Evolutionary conservation across 2,888 invertebrate genomes (phyloP), one percentile per base, ranked within the genome.

Genomic region (Lasioglossum pauxillum): DNA sequence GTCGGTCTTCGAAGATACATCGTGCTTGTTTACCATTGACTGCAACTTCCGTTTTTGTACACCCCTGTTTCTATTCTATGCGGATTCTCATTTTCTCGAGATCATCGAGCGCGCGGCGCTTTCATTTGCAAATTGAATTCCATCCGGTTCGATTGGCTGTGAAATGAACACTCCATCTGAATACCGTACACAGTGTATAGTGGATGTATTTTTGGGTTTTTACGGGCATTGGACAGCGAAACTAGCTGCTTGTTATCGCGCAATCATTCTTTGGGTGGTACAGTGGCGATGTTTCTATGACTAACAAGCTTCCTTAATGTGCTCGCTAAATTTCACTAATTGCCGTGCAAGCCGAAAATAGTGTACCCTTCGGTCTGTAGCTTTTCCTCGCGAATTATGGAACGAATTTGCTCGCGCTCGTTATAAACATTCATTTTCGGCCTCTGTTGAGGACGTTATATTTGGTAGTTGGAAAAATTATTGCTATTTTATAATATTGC

Each of bases 151-250:
- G 31, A 31, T 67, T 35, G 35, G 67, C 67, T 67, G 67, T 19
- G 35, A 67, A 67, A 67, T 67, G 35, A 23, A 67, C 35, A 67
- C 67, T 67, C 19, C 35, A 67, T 67, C 67, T 67, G 31, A 67
- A 67, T 67, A 67, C 31, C 19, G 19, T 23, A 8, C 10, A 35
- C 31, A 35, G 10, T 23, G 3, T 23, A 19, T 3, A 35, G 23
- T 0, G 35, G 67, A 35, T 35, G 31, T 31, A 4, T 19, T 19
- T 67, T 67, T 35, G 35, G 19, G 67, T 35, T 67, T 67, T 67
- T 35, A 8, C 19, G 19, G 35, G 8, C 35, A 19, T 14, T 10
- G 19, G 35, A 35, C 35, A 35, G 19, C 35, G 67, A 31, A 35
- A 19, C n/a, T 19, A 35, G 31, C 8, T 23, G 35, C 67, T 67